Percentiles rank a stretch among this genome's conserved stretches.
These are phyloP conservation scores for Muscicapa striata DNA, from an alignment of 2,797 vertebrate genomes.

Conservation along the genomic window DNA sequence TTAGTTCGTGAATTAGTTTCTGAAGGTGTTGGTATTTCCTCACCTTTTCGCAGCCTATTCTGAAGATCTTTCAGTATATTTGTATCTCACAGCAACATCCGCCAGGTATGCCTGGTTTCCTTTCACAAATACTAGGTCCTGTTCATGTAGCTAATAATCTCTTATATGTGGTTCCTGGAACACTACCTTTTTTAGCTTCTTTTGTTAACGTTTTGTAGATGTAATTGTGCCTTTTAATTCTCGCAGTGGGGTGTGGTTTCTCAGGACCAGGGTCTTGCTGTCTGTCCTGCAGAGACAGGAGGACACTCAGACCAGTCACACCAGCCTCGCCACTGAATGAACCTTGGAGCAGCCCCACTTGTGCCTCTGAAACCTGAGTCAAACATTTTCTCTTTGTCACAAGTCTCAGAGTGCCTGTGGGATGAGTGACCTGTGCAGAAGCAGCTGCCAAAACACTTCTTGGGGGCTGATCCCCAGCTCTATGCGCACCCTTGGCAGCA, in stretches of 20 bases:
- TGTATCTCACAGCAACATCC: not conserved
- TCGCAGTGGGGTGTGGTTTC: conserved; percentile 75
- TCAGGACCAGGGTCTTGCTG: conserved; percentile 74
- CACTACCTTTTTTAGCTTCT: not conserved
- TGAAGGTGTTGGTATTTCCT: not conserved
- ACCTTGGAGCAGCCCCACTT: not conserved
- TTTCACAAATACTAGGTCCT: not conserved
- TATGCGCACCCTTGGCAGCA: conserved; percentile 83
- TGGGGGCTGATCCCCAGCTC: conserved; percentile 84
- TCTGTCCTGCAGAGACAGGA: conserved; percentile 75
- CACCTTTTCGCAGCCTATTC: not conserved
- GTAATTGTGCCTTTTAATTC: not conserved
- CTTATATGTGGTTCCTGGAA: not conserved
- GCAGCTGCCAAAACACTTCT: conserved; percentile 82
- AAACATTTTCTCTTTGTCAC: too few relatives aligned
- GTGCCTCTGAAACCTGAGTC: not conserved
- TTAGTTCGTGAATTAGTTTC: not conserved
- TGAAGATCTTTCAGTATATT: not conserved
- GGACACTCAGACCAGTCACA: fast-evolving
- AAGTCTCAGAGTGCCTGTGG: not conserved
- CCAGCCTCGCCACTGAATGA: not conserved
- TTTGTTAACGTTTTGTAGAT: not conserved
- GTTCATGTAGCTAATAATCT: not conserved
- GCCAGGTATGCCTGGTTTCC: not conserved
- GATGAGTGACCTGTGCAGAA: conserved; percentile 82